Percentiles rank a stretch among this genome's conserved stretches.
Evolutionary conservation across 2,113 vertebrate genomes (phyloP).

Genomic region (Acanthisitta chloris): DNA sequence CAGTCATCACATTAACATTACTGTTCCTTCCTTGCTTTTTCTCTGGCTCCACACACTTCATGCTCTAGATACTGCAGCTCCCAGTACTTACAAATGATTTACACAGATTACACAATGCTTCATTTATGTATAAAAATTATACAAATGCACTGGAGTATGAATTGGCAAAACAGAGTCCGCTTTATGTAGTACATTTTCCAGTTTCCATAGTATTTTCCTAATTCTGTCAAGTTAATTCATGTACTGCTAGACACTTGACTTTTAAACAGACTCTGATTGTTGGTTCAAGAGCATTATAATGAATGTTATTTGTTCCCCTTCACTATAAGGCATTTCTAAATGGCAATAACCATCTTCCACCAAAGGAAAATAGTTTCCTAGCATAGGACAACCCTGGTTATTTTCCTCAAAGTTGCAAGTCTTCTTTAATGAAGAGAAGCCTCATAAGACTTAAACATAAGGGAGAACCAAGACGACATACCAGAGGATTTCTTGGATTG

Average conservation of each 20-base stretch:
- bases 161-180: conserved; percentile 35
- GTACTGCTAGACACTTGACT: not conserved
- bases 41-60: conserved; percentile 22
- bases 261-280: conserved; percentile 26
- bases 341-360: not conserved
- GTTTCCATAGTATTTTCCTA: conserved; percentile 41
- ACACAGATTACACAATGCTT: conserved; percentile 43
- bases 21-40: not conserved
- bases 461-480: not conserved
- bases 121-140: conserved; percentile 43
- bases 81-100: conserved; percentile 22
- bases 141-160: conserved; percentile 38
- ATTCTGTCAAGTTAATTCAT: conserved; percentile 59
- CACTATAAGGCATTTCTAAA: not conserved
- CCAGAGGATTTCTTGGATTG: not conserved
- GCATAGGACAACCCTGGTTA: not conserved
- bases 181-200: conserved; percentile 37
- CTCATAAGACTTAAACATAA: not conserved
- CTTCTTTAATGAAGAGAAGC: not conserved
- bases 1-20: not conserved
- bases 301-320: not conserved
- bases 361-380: not conserved
- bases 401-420: not conserved
- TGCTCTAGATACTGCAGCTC: conserved; percentile 28
- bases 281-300: not conserved